phyloP scores from a whole-genome alignment of 2,113 vertebrate genomes.

The Vulpes ferrilata region DNA sequence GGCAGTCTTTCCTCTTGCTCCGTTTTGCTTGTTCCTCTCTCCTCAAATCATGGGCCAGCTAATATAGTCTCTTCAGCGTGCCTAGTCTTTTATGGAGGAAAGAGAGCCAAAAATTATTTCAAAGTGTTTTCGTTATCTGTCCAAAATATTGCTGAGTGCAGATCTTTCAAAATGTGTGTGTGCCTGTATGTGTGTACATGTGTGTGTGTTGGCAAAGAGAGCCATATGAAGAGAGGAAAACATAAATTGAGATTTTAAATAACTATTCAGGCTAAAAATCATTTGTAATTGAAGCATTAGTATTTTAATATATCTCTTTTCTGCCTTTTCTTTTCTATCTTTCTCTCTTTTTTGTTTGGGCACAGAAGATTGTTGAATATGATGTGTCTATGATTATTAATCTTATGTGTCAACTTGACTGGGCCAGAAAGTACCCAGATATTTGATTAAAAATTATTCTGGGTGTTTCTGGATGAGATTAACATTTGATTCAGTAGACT shows the following conservation, averaged over 20 bases:
- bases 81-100: constrained; percentile 3
- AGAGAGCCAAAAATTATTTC: background rate
- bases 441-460: background rate
- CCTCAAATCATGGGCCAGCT: background rate
- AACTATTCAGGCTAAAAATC: background rate
- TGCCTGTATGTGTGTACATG: no score
- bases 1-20: background rate
- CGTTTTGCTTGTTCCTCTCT: background rate
- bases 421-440: background rate
- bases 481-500: background rate
- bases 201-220: background rate
- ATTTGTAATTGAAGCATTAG: background rate
- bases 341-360: background rate
- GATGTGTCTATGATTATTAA: background rate
- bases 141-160: background rate
- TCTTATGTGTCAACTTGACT: background rate
- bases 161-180: background rate
- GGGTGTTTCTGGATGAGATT: background rate
- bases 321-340: background rate
- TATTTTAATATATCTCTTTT: background rate
- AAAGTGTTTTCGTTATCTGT: background rate
- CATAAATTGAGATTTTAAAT: constrained; percentile 16
- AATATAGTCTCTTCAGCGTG: background rate
- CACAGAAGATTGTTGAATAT: background rate
- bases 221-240: background rate